A percentile compares a stretch with the other conserved stretches of the same genome.
Evolutionary conservation across 2,797 vertebrate species (phyloP).

Genomic region (Argyrosomus regius): DNA sequence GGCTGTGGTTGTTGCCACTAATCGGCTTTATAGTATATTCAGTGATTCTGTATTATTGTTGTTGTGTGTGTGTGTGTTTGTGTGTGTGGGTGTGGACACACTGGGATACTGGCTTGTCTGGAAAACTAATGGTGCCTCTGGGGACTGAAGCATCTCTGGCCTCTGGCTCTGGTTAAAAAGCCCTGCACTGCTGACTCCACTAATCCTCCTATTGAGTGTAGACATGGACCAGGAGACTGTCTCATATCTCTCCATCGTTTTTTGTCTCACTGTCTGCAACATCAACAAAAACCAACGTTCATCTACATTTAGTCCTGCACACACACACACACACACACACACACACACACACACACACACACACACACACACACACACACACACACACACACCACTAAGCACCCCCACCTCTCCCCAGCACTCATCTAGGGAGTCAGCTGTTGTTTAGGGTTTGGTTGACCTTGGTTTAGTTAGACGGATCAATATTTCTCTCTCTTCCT

Average conservation of each 20-base stretch:
- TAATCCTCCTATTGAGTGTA: slow-evolving; percentile 56
- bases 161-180: slow-evolving; percentile 44
- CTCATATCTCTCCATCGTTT: slow-evolving; percentile 30
- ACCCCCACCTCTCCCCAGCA: neutral
- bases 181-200: slow-evolving; percentile 60
- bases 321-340: neutral
- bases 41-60: neutral
- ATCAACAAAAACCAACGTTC: slow-evolving; percentile 64
- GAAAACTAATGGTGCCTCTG: slow-evolving; percentile 13
- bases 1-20: slow-evolving; percentile 25
- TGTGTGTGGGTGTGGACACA: neutral
- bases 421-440: slow-evolving; percentile 1
- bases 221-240: slow-evolving; percentile 31
- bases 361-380: neutral
- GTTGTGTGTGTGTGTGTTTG: neutral
- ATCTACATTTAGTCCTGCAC: slow-evolving; percentile 13
- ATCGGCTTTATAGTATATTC: slow-evolving; percentile 37
- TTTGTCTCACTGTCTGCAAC: slow-evolving; percentile 56
- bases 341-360: neutral
- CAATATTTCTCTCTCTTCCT: slow-evolving; percentile 32
- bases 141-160: slow-evolving; percentile 27
- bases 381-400: too few relatives aligned
- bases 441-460: slow-evolving; percentile 41
- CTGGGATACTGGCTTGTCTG: slow-evolving; percentile 1
- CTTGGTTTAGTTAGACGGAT: slow-evolving; percentile 44